Percentiles rank a stretch among this genome's conserved stretches.
Conservation (phyloP, 2,113 vertebrate genomes). For the Ictidomys tridecemlineatus region DNA sequence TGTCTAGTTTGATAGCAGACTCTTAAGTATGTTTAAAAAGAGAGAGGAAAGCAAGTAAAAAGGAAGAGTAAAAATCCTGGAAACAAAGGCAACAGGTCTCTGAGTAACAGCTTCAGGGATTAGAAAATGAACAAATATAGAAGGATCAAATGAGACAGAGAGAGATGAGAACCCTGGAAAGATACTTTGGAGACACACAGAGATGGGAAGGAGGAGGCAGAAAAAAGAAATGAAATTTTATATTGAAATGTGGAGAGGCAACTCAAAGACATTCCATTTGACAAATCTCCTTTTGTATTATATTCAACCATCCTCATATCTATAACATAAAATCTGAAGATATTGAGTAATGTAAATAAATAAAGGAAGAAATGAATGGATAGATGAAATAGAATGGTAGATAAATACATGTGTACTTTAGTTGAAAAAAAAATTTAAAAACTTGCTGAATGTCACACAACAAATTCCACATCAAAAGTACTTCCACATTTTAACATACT, state of each 20-base stretch:
- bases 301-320: rapidly evolving
- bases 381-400: rapidly evolving
- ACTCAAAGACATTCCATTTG: background rate
- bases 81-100: background rate
- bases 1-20: background rate
- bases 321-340: background rate
- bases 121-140: background rate
- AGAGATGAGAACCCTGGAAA: no score
- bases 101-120: background rate
- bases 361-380: background rate
- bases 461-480: background rate
- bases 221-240: background rate
- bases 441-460: background rate
- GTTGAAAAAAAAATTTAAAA: background rate
- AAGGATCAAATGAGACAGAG: background rate
- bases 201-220: background rate
- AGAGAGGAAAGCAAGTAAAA: background rate
- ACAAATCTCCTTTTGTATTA: background rate
- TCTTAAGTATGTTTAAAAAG: background rate
- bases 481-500: background rate
- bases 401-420: background rate
- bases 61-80: background rate
- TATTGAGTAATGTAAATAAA: background rate
- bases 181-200: background rate
- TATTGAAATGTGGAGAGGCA: background rate